These are phyloP conservation scores for Myiotriccus ornatus DNA, from an alignment of 2,797 vertebrate genomes.

Conservation along the genomic window DNA sequence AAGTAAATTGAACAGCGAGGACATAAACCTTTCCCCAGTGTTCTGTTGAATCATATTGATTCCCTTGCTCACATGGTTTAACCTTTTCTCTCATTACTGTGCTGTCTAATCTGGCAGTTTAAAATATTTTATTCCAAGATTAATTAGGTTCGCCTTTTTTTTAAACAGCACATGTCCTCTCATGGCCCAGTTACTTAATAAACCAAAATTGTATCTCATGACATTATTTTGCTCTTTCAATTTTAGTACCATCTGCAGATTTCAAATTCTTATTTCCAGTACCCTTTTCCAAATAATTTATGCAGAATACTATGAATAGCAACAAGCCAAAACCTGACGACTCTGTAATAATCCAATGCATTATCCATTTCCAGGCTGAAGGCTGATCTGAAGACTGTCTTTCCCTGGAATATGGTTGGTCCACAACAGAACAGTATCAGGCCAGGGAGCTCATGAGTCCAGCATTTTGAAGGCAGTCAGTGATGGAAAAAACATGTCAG, in stretches of 20 bases:
- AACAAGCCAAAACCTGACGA: background rate
- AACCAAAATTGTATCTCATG: background rate
- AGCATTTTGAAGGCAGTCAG: background rate
- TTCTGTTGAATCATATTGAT: background rate
- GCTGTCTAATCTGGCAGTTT: background rate
- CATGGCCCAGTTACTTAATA: background rate
- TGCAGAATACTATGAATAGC: background rate
- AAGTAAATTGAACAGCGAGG: background rate
- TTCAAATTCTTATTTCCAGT: background rate
- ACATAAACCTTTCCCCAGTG: background rate
- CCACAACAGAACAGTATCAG: background rate
- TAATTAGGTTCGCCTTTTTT: slow-evolving; percentile 6
- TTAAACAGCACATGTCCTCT: background rate
- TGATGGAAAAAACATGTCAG: background rate
- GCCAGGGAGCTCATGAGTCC: background rate
- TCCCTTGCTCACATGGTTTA: background rate
- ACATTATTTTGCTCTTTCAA: background rate
- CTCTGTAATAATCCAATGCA: background rate
- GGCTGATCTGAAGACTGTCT: background rate
- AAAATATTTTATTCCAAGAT: background rate
- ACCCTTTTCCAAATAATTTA: background rate
- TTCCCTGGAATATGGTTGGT: background rate
- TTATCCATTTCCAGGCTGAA: background rate
- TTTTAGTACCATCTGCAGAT: slow-evolving; percentile 6
- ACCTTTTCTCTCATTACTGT: background rate